Conservation (phyloP, 1,140 invertebrate species). For the Atta colombica region DNA sequence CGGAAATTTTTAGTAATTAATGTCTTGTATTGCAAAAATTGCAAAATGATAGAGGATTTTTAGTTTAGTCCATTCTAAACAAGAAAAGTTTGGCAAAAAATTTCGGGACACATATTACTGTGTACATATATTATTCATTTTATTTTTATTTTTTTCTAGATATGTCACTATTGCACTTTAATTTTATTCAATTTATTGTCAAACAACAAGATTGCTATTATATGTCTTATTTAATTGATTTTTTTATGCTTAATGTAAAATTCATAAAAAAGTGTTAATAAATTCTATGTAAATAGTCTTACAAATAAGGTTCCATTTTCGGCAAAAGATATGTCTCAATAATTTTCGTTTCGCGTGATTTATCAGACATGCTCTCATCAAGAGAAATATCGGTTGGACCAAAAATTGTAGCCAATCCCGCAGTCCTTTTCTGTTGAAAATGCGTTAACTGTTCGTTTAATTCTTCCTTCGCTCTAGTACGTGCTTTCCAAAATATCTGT, state of each 20-base stretch:
- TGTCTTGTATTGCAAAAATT: too few relatives aligned
- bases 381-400: slow-evolving; percentile 94
- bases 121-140: background rate
- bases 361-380: slow-evolving; percentile 93
- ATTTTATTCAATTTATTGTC: background rate
- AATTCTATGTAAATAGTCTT: slow-evolving; percentile 80
- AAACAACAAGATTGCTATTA: background rate
- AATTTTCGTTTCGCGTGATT: slow-evolving; percentile 92
- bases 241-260: background rate
- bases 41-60: too few relatives aligned
- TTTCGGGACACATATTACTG: too few relatives aligned
- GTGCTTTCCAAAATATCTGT: slow-evolving; percentile 94
- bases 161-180: background rate
- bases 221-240: background rate
- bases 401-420: slow-evolving; percentile 96
- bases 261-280: slow-evolving; percentile 28
- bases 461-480: slow-evolving; percentile 94
- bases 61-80: too few relatives aligned
- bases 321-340: slow-evolving; percentile 91
- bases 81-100: too few relatives aligned
- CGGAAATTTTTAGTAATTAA: too few relatives aligned
- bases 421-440: slow-evolving; percentile 95
- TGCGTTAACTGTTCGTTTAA: slow-evolving; percentile 95
- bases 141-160: background rate
- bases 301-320: slow-evolving; percentile 91